Evolutionary conservation across 2,113 vertebrate species (phyloP), one percentile per base, ranked within the genome.

Genomic region (Pelusios castaneus): DNA sequence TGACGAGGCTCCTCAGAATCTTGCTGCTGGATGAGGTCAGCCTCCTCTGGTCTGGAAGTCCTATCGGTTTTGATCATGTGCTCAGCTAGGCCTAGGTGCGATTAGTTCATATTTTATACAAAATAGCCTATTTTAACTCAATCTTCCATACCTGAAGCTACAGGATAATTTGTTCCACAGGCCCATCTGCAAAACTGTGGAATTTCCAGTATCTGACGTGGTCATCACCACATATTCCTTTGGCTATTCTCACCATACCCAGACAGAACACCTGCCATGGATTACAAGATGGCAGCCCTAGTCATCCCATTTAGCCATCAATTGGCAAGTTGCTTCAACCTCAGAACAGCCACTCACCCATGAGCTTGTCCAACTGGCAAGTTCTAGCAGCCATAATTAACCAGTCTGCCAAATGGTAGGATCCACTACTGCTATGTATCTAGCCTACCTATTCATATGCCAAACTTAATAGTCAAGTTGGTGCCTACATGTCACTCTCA

Each of bases 231-330:
- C 2, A 17, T 45, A 3, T 43, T 87, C 80, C 85, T 31, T 49
- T 54, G 80, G 19, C 7, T 56, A 67, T 67, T 9, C 81, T 58
- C 80, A 10, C 47, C 0, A 8, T 47, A 82, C 70, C 56, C 43
- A 16, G 0, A 0, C 43, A 16, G 0, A 0, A 82, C 63, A 24
- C 14, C 51, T 51, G 6, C 1, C n/a, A 38, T 0, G 5, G 0
- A 0, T 2, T 9, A 9, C 12, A 22, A 49, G n/a, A 0, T 24
- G 5, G 3, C 2, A 41, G 52, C 14, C 12, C 17, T 60, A 45
- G 27, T 75, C 38, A 45, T 31, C 7, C 38, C 24, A 11, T 17
- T 31, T 73, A n/a, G 1, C 21, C 1, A 1, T 17, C 29, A 3
- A 8, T 1, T 25, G 76, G 24, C 52, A 70, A n/a, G 13, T 17